Evolutionary conservation across 2,113 vertebrate species (phyloP), one percentile per base, ranked within the genome.

Genomic region (Tautogolabrus adspersus): DNA sequence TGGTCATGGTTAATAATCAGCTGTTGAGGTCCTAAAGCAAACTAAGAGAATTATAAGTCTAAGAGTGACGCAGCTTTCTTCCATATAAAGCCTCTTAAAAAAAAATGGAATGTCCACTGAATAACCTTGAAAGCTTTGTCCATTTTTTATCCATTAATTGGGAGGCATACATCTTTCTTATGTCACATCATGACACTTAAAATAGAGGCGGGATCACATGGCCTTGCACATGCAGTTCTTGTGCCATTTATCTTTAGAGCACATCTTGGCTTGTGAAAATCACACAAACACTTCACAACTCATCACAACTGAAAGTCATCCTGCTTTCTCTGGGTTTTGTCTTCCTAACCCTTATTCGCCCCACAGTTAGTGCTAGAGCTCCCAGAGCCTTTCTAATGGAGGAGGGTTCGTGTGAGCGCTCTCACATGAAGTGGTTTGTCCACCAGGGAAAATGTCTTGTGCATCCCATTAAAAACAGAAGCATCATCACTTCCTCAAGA

Each of bases 381-480:
- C 30, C 6, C 30, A 34, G 5, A 34, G 30, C 6, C 30, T 6
- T 5, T 34, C 30, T 34, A 6, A 34, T 6, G 30, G 30, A 34
- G 30, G 40, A 11, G 11, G 11, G 40, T 40, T 10, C 6, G 7
- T 40, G 38, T 7, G 38, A 12, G 3, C 10, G 3, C 10, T 60
- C 30, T 70, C 68, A 62, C 49, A 84, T 66, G 13, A 60, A 80
- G 56, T n/a, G 22, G 63, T 72, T 63, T 79, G 78, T 72, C 75
- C 44, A 22, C 40, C 37, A 84, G 73, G 72, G 57, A 88, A 87
- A 83, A 69, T 51, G 9, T 77, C 67, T 81, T 79, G 60, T 86
- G 46, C 52, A 79, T 86, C 70, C 72, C 80, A 89, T 90, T 85
- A 67, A 84, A 74, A 77, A 75, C 77, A 81, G 58, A 86, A 77